A percentile compares a stretch with the other conserved stretches of the same genome.
Conservation (phyloP, 2,888 invertebrate genomes). For the Pheosia gnoma region DNA sequence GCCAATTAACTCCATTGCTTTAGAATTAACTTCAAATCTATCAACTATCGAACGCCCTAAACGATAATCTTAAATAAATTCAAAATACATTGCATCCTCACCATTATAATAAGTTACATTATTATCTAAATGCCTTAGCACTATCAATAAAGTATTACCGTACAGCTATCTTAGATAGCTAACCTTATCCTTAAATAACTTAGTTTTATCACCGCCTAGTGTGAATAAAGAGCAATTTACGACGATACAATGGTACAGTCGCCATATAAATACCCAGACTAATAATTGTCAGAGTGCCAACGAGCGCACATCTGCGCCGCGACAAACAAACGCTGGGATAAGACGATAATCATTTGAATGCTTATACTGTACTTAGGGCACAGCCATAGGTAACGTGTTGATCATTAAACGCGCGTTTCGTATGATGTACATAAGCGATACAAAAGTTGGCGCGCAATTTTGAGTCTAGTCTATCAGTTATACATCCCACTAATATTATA, state of each 20-base stretch:
- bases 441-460: too few species aligned
- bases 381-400: neutral
- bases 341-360: neutral
- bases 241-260: neutral
- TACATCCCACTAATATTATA: too few species aligned
- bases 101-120: constrained; percentile 2
- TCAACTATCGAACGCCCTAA: too few species aligned
- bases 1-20: too few species aligned
- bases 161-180: neutral
- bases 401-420: too few species aligned
- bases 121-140: constrained; percentile 6
- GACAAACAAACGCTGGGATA: neutral
- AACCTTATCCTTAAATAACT: neutral
- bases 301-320: constrained; percentile 1
- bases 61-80: too few species aligned
- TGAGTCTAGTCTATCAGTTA: too few species aligned
- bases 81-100: neutral
- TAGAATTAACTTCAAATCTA: too few species aligned
- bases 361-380: neutral
- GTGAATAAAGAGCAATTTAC: constrained; percentile 1
- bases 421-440: too few species aligned
- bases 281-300: constrained; percentile 1
- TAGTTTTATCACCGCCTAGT: neutral
- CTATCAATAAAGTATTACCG: neutral
- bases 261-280: neutral